Evolutionary conservation across 2,113 vertebrate species (phyloP), one percentile per base, ranked within the genome.

Genomic region (Tretioscincus oriximinensis): DNA sequence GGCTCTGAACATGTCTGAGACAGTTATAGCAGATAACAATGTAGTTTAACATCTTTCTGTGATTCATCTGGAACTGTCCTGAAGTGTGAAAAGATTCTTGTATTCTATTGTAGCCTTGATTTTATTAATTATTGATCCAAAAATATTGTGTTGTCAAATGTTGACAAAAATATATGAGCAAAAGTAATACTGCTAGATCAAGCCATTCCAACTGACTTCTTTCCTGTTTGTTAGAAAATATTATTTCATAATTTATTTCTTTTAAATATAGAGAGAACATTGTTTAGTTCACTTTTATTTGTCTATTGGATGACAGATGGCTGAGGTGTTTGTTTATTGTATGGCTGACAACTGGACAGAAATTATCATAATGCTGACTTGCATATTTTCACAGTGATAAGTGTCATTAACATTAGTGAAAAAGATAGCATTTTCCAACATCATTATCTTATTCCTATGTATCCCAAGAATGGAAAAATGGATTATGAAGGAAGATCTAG

Each of bases 251-350:
- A 12, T 24, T 11, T 69, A 70, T 20, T 31, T 61, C 28, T 63
- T 73, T 74, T 47, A 81, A 84, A 73, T 0, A 1, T 2, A 4
- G 35, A 58, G 0, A 1, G 24, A 69, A 8, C 3, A 69, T 26
- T 35, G 4, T 70, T 87, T 64, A 64, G 58, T 86, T 85, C 81
- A 70, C 29, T 16, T 41, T 11, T 24, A 81, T 73, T 10, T 1
- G 9, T 81, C 87, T 76, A 76, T 58, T 20, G 41, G 47, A 10
- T 11, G 83, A 26, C 26, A 83, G 54, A 60, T 61, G 51, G 28
- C 72, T 78, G 51, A 45, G 76, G 14, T 84, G 35, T 54, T 80
- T 77, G 71, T 11, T 81, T 84, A 76, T 86, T 80, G 51, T 75
- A 10, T 66, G 18, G 73, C 18, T 80, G 78, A 78, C 76, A 83